Evolutionary conservation across 1,140 invertebrate genomes (phyloP).

Genomic region (Drosophila neocordata): DNA sequence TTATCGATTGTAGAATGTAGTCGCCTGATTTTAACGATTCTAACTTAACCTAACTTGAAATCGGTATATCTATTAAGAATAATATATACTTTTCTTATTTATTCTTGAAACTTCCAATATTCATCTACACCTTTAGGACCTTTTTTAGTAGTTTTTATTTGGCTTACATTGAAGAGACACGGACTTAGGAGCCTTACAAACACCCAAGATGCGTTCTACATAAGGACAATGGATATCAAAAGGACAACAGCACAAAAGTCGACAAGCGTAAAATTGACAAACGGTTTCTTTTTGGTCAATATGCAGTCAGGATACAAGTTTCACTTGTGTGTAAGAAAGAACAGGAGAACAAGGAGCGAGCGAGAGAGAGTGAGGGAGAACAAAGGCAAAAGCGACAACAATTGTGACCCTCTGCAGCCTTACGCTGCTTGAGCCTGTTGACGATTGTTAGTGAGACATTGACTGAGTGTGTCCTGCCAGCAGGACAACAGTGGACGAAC

Average conservation of each 20-base stretch:
- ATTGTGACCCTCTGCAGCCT: constrained; percentile 46
- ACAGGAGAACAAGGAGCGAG: constrained; percentile 21
- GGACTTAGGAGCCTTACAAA: constrained; percentile 23
- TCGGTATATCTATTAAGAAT: no score
- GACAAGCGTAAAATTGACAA: constrained; percentile 79
- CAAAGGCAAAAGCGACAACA: constrained; percentile 38
- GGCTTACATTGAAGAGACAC: no score
- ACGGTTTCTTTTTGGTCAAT: constrained; percentile 57
- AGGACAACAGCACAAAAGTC: constrained; percentile 64
- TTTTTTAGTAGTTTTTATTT: no score
- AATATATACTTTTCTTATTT: no score
- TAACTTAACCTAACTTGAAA: no score
- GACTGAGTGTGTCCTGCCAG: constrained; percentile 66
- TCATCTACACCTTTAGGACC: no score
- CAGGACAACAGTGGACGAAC: constrained; percentile 7
- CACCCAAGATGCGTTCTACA: constrained; percentile 36
- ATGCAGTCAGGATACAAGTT: constrained; percentile 41
- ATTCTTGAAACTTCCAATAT: no score
- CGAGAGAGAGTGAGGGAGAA: constrained; percentile 1
- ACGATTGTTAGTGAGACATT: constrained; percentile 81
- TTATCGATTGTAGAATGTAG: no score
- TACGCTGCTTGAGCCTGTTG: constrained; percentile 77
- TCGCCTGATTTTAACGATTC: no score
- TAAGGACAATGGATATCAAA: constrained; percentile 50
- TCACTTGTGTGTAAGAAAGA: background rate